Base-by-base conservation (phyloP, 2,888 invertebrate genomes). In the Julus scandinavius region DNA sequence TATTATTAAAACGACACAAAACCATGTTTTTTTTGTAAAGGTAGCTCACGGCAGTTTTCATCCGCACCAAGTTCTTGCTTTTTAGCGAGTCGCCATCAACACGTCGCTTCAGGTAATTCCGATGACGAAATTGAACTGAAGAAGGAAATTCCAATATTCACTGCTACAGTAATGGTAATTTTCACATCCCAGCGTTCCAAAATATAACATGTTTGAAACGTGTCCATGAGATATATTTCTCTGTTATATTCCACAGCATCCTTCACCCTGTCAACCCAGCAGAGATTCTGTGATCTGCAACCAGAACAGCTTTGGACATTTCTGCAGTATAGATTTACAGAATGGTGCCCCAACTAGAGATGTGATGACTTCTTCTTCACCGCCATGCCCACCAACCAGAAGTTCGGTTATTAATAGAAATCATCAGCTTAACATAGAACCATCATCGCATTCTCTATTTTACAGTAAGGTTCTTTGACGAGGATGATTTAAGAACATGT, bases 281-380 rank as follows among this genome's bases (percentile, higher is more conserved):
- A 85, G 89, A 11, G 85, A 87, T 41, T 88, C 89, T 45, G 89
- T 89, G 9, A 89, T 89, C 41, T 87, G 89, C 87, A 88, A 85
- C 54, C 89, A 89, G 54, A 86, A 54, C 29, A 86, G 58, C 38
- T 85, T 45, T 85, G 41, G 45, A 13, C 85, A 85, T 15, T 85
- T 41, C 41, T 17, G 41, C 49, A 85, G 49, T 85, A 29, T 72
- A 29, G 49, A 85, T n/a, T 40, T 85, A 20, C 85, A 41, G n/a
- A 85, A 45, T 85, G 85, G 20, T 3, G 49, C 15, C 49, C 6
- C 45, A n/a, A 17, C 7, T 15, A 54, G 87, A 17, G 87, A 38
- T 29, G n/a, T 54, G 49, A 4, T 29, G n/a, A 17, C 87, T 5
- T 86, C 87, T 4, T 15, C 87, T 13, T n/a, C 87, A 17, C 50